These are phyloP conservation scores for Heliconius aoede DNA, from an alignment of 2,888 invertebrate species.

Conservation along the genomic window DNA sequence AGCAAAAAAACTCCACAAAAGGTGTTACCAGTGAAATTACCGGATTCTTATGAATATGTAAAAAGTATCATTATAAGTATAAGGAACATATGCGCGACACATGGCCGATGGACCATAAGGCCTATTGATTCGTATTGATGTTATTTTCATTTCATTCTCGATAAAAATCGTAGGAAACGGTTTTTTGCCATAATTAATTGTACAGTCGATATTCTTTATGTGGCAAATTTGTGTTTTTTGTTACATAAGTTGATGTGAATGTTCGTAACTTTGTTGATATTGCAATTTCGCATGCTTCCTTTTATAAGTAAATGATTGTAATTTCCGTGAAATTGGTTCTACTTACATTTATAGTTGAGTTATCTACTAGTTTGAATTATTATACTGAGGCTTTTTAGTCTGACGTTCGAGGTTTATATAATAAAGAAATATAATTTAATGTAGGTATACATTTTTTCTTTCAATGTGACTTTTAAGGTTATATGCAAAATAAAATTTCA, in stretches of 20 bases:
- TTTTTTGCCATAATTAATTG: slow-evolving; percentile 58
- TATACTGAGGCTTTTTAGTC: too few relatives aligned
- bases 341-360: slow-evolving; percentile 1
- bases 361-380: slow-evolving; percentile 4
- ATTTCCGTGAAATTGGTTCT: slow-evolving; percentile 19
- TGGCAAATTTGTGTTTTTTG: slow-evolving; percentile 31
- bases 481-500: too few relatives aligned
- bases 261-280: slow-evolving; percentile 34
- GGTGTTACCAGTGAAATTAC: slow-evolving; percentile 68
- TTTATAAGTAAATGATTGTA: slow-evolving; percentile 9
- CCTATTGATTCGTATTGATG: slow-evolving; percentile 64
- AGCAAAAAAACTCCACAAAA: slow-evolving; percentile 69
- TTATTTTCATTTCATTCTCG: slow-evolving; percentile 58
- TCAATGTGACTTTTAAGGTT: too few relatives aligned
- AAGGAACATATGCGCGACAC: slow-evolving; percentile 73
- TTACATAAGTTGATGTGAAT: slow-evolving; percentile 22
- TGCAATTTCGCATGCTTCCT: slow-evolving; percentile 28
- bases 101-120: slow-evolving; percentile 73
- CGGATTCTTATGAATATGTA: slow-evolving; percentile 71
- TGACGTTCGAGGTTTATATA: too few relatives aligned
- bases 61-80: slow-evolving; percentile 59
- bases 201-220: slow-evolving; percentile 42
- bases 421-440: too few relatives aligned
- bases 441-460: too few relatives aligned
- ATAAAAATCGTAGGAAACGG: slow-evolving; percentile 61